Evolutionary conservation across 2,888 invertebrate species (phyloP).

Genomic region (Tachina lurida): DNA sequence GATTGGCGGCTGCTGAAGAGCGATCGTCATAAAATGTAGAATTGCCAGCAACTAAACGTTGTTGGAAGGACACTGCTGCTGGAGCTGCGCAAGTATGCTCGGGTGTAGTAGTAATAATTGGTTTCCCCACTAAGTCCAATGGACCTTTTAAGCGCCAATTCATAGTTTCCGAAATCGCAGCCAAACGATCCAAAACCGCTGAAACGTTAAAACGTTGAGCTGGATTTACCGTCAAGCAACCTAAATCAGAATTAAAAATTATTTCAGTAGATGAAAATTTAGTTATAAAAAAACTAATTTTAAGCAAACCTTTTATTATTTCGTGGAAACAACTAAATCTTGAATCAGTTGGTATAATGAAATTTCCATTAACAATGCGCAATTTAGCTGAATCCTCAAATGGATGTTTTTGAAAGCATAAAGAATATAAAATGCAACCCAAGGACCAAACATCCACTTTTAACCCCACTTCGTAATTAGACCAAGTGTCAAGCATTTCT

Average conservation of each 20-base stretch:
- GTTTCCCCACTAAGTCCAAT: slow-evolving; percentile 83
- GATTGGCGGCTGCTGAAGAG: slow-evolving; percentile 62
- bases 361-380: slow-evolving; percentile 98
- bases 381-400: slow-evolving; percentile 98
- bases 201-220: slow-evolving; percentile 90
- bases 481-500: slow-evolving; percentile 99
- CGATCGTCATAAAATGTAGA: slow-evolving; percentile 78
- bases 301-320: slow-evolving; percentile 87
- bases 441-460: slow-evolving; percentile 98
- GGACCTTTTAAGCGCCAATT: slow-evolving; percentile 92
- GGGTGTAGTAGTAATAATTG: slow-evolving; percentile 79
- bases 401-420: slow-evolving; percentile 97
- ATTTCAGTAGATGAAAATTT: not conserved
- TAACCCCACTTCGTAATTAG: slow-evolving; percentile 95
- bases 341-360: slow-evolving; percentile 91
- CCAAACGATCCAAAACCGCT: slow-evolving; percentile 92
- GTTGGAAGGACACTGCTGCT: slow-evolving; percentile 36
- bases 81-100: slow-evolving; percentile 71
- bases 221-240: slow-evolving; percentile 92
- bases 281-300: not conserved
- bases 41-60: slow-evolving; percentile 68
- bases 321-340: slow-evolving; percentile 94
- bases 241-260: slow-evolving; percentile 38
- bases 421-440: slow-evolving; percentile 95
- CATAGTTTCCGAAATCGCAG: slow-evolving; percentile 93